These are phyloP conservation scores for Clarias fuscus DNA, from an alignment of 2,797 vertebrate genomes.

Conservation along the genomic window DNA sequence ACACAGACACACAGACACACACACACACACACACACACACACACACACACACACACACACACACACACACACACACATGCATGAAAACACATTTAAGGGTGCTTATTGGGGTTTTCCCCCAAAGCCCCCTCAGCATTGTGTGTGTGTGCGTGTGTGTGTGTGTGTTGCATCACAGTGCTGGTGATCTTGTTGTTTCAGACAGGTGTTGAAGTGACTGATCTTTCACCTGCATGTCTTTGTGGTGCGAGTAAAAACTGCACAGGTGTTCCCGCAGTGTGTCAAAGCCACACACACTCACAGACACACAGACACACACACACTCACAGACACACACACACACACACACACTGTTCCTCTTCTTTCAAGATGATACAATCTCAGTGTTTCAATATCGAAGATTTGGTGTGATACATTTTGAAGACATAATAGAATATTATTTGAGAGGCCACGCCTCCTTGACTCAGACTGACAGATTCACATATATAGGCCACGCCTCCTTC, in stretches of 20 bases:
- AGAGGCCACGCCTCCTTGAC: not conserved
- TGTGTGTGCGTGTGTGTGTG: constrained; percentile 35
- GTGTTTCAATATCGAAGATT: not conserved
- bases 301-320: constrained; percentile 17
- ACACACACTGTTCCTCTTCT: not conserved
- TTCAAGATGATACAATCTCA: no score
- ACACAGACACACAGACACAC: no score
- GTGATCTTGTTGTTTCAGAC: constrained; percentile 52
- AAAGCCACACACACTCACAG: constrained; percentile 18
- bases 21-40: constrained; percentile 47
- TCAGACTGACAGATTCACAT: not conserved
- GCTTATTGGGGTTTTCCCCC: constrained; percentile 40
- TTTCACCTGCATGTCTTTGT: constrained; percentile 61
- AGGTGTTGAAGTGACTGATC: constrained; percentile 72
- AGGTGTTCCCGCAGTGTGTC: constrained; percentile 67
- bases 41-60: constrained; percentile 18
- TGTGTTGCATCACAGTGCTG: constrained; percentile 41
- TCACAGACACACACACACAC: constrained; percentile 6
- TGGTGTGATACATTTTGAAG: not conserved
- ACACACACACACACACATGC: constrained; percentile 2
- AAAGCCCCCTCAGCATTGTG: constrained; percentile 28
- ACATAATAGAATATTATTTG: not conserved
- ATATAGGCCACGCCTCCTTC: not conserved
- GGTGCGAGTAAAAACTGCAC: constrained; percentile 60
- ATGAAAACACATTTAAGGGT: constrained; percentile 22